A percentile compares a stretch with the other conserved stretches of the same genome.
These are phyloP conservation scores for Ypsolopha sequella DNA, from an alignment of 2,888 invertebrate genomes.

Conservation along the genomic window DNA sequence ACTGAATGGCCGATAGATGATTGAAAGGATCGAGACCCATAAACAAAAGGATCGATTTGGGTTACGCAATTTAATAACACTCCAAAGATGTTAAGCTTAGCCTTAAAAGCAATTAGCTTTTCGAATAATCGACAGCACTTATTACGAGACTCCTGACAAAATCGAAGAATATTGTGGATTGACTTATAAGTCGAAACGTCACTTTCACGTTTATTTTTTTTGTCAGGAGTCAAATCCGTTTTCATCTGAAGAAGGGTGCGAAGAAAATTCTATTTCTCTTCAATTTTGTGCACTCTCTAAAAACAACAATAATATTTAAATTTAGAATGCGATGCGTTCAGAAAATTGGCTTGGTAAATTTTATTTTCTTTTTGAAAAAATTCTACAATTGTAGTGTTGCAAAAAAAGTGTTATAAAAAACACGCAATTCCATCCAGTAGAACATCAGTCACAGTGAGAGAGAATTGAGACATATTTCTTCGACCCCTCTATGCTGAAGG, in stretches of 20 bases:
- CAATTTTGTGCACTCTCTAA: conserved; percentile 64
- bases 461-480: conserved; percentile 68
- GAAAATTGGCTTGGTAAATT: no score
- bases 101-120: conserved; percentile 5
- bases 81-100: conserved; percentile 13
- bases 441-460: conserved; percentile 58
- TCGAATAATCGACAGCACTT: not conserved
- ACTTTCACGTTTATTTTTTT: conserved; percentile 27
- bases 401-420: not conserved
- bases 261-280: conserved; percentile 63
- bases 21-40: conserved; percentile 68
- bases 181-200: conserved; percentile 16
- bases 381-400: no score
- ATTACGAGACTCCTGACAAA: not conserved
- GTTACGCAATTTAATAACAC: conserved; percentile 60
- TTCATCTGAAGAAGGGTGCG: conserved; percentile 38
- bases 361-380: no score
- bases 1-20: conserved; percentile 68
- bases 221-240: conserved; percentile 41
- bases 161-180: not conserved
- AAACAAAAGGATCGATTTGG: conserved; percentile 67
- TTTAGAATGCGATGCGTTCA: conserved; percentile 42
- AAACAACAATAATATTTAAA: conserved; percentile 68
- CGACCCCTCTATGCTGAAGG: conserved; percentile 39
- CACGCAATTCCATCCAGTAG: not conserved